Conservation (phyloP, 2,888 invertebrate species). For the Cataglyphis albicans region DNA sequence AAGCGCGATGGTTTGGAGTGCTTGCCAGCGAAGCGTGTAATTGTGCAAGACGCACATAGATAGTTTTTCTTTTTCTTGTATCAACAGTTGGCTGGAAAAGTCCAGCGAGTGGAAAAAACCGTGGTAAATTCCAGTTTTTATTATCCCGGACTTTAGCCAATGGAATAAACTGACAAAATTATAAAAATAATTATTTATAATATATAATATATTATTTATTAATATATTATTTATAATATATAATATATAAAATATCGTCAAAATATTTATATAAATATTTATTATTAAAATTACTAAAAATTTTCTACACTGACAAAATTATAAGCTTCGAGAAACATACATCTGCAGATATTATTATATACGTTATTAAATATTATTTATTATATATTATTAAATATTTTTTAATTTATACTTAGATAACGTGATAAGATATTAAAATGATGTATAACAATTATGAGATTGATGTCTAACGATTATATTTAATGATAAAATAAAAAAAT, state of each 20-base stretch:
- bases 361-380: no score
- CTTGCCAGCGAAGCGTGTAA: conserved; percentile 13
- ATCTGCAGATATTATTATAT: no score
- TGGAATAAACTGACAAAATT: no score
- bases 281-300: background rate
- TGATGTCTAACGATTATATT: background rate
- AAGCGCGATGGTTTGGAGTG: conserved; percentile 4
- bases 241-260: no score
- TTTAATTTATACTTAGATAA: background rate
- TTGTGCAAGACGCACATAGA: background rate
- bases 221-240: no score
- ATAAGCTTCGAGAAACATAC: background rate
- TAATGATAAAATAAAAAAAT: background rate
- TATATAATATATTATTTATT: no score
- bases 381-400: background rate
- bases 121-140: no score
- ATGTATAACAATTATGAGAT: background rate
- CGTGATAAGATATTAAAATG: background rate
- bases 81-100: no score
- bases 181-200: no score
- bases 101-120: no score
- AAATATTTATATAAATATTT: no score
- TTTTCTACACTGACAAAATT: background rate
- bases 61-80: background rate
- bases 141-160: no score